phyloP scores from a whole-genome alignment of 2,797 vertebrate species.

The Myotis pilosus region DNA sequence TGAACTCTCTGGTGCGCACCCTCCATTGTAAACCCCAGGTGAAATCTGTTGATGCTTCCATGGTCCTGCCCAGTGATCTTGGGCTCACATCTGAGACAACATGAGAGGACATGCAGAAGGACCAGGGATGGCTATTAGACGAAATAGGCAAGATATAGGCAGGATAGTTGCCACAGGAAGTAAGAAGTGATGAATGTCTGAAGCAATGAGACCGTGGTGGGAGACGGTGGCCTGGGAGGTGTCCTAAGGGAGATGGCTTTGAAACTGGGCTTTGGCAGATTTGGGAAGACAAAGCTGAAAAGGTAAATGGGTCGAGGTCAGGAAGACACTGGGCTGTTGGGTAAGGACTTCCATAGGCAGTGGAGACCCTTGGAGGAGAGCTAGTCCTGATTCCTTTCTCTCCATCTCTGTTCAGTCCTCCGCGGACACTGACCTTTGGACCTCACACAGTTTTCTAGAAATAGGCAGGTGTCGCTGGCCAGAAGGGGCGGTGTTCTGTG shows the following conservation, averaged over 20 bases:
- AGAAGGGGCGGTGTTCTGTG: neutral
- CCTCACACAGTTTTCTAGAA: constrained; percentile 18
- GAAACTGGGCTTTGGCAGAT: neutral
- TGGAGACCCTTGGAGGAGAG: neutral
- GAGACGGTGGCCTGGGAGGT: neutral
- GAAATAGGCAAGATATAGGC: neutral
- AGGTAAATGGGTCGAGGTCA: neutral
- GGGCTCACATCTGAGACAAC: neutral
- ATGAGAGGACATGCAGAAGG: neutral
- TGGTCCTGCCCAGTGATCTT: neutral
- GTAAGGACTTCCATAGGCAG: neutral
- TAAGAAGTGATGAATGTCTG: neutral
- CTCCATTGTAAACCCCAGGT: neutral
- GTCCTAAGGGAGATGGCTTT: neutral
- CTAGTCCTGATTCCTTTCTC: neutral
- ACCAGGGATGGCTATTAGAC: neutral
- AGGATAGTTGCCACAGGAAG: neutral
- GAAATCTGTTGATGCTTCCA: neutral
- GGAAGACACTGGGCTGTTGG: neutral
- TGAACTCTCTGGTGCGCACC: neutral
- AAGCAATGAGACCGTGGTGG: neutral
- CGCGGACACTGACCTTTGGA: neutral
- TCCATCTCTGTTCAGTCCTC: neutral
- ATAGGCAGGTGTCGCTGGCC: neutral
- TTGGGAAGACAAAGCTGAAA: neutral